Evolutionary conservation across 2,888 invertebrate species (phyloP).

Genomic region (Linnaemya tessellans): DNA sequence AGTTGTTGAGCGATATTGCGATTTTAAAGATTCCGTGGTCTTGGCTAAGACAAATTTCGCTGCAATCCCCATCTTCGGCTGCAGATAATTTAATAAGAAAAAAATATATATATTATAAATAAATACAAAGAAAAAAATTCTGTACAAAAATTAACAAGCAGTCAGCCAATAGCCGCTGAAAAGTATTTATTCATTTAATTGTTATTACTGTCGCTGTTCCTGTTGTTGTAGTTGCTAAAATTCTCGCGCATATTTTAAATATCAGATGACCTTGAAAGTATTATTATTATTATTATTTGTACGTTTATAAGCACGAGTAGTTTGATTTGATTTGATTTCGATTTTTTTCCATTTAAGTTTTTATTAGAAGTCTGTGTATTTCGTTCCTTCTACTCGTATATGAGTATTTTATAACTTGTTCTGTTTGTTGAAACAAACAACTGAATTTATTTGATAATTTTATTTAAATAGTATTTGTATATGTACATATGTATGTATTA

Average conservation of each 20-base stretch:
- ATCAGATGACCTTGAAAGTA: constrained; percentile 68
- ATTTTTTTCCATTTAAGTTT: constrained; percentile 46
- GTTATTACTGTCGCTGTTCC: constrained; percentile 37
- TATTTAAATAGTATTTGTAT: constrained; percentile 30
- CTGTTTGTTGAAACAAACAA: constrained; percentile 49
- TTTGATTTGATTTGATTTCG: constrained; percentile 48
- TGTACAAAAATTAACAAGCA: not conserved
- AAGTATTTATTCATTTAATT: constrained; percentile 51
- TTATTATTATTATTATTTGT: constrained; percentile 58
- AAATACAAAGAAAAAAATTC: not conserved
- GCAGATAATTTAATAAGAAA: too few species aligned
- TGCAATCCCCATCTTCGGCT: too few species aligned
- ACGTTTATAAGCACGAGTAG: constrained; percentile 35
- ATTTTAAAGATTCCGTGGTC: too few species aligned
- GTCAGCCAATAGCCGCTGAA: constrained; percentile 26
- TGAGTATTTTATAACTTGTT: constrained; percentile 44
- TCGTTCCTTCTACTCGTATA: not conserved
- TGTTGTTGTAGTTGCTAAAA: constrained; percentile 39
- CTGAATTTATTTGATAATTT: constrained; percentile 29
- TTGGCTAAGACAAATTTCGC: too few species aligned
- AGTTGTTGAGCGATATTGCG: too few species aligned
- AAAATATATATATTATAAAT: not conserved
- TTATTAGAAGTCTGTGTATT: constrained; percentile 47
- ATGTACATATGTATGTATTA: too few species aligned
- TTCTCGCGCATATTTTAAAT: constrained; percentile 58